These are phyloP conservation scores for Labeo calbasu DNA, from an alignment of 2,797 vertebrate species.

Conservation along the genomic window DNA sequence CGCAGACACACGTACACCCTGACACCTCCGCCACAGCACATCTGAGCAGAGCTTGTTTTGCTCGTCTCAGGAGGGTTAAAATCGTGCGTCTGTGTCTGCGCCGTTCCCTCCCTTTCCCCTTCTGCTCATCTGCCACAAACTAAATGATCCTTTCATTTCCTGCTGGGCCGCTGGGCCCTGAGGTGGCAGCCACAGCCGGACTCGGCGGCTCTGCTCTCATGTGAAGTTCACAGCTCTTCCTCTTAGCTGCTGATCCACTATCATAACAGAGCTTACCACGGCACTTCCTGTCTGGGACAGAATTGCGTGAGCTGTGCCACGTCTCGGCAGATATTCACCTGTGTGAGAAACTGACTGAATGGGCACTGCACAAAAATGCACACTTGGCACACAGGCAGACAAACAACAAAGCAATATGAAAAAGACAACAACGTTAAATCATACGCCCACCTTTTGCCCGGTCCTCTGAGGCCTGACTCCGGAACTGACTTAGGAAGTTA, in stretches of 20 bases:
- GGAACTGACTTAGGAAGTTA: conserved; percentile 95
- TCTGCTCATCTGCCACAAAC: conserved; percentile 73
- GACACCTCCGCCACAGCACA: conserved; percentile 31
- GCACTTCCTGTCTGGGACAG: conserved; percentile 81
- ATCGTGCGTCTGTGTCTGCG: conserved; percentile 45
- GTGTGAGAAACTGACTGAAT: conserved; percentile 69
- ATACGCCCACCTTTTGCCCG: conserved; percentile 55
- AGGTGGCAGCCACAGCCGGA: conserved; percentile 73
- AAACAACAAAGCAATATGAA: conserved; percentile 38
- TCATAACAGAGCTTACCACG: conserved; percentile 83
- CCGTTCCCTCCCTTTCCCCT: conserved; percentile 62
- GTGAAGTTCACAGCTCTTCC: conserved; percentile 87
- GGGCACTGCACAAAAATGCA: conserved; percentile 58
- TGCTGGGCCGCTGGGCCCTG: conserved; percentile 83
- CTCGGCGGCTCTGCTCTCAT: conserved; percentile 75
- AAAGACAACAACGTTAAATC: conserved; percentile 64
- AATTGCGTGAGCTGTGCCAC: conserved; percentile 78
- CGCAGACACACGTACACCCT: conserved; percentile 15
- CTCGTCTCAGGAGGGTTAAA: conserved; percentile 51
- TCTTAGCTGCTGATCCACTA: conserved; percentile 84
- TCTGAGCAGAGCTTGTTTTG: conserved; percentile 36
- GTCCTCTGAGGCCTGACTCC: conserved; percentile 82
- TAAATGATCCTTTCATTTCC: conserved; percentile 97
- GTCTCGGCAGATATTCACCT: conserved; percentile 72
- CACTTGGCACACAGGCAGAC: background rate